Base-by-base conservation (phyloP, 1,140 invertebrate genomes). In the Pectinophora gossypiella region DNA sequence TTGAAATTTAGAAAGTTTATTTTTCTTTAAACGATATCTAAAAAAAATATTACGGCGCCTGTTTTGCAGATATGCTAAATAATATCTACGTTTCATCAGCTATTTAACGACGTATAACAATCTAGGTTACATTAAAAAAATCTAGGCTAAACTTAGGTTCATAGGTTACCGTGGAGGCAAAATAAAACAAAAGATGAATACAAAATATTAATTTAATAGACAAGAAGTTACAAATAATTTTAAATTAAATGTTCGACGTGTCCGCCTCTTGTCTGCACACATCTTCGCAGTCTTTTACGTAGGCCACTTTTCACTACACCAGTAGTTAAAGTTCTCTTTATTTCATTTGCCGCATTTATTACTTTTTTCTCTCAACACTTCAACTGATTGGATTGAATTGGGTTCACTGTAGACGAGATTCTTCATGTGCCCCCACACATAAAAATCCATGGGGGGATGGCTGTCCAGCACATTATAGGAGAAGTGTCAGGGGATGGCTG, bases 391-490 rank as follows among this genome's bases (percentile, higher is more conserved):
- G 13, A 38, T 38, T 38, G 36, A n/a, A 4, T 38, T 7, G 13
- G 13, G 36, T 20, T 53, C 23, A 21, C 23, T 53, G 56, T 53
- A 53, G n/a, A 53, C 46, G 15, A 58, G 46, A 38, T 15, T 38
- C 36, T 86, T 38, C 51, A 88, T 50, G 46, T 76, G 69, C 32
- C 79, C 84, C 84, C 76, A 85, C 12, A 72, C 57, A 64, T 80
- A 81, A 71, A 78, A 88, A 70, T 88, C 81, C 18, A 76, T 49
- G 19, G 72, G 76, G 19, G 64, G 16, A 44, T 13, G 16, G 16
- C 6, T 38, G 36, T n/a, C 36, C 36, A 10, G 43, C 72, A 10
- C 80, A 88, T 61, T 83, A 59, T 50, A 23, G 43, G 20, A 19
- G 35, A 9, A 36, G 15, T 52, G 77, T 85, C 2, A 56, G 70